Conservation (phyloP, 1,140 invertebrate species). For the Oedothorax gibbosus region DNA sequence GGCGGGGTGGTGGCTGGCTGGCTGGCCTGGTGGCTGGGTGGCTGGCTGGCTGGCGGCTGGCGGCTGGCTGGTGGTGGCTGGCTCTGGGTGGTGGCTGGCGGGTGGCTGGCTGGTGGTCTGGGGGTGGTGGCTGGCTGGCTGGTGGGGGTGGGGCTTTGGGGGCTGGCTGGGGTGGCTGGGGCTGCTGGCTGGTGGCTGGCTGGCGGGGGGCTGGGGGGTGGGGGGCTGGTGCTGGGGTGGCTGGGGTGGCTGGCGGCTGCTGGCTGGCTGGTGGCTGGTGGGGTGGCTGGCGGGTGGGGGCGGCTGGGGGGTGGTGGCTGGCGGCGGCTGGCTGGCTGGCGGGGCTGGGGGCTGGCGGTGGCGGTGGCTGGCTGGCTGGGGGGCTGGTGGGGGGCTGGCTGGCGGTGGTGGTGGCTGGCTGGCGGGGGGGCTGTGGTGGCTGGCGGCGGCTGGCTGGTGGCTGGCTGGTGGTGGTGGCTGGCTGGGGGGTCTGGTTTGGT, state of each 20-base stretch:
- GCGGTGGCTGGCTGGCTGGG: too few relatives aligned
- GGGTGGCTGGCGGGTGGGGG: neutral
- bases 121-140: neutral
- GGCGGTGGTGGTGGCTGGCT: neutral
- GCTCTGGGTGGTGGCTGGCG: neutral
- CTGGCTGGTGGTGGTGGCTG: neutral
- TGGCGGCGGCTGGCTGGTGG: neutral
- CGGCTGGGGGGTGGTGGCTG: neutral
- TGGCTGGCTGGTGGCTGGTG: neutral
- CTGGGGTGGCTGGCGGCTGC: neutral
- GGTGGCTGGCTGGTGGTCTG: neutral
- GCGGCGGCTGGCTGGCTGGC: neutral
- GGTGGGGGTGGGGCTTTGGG: neutral
- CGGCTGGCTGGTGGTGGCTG: neutral
- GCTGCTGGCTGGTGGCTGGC: neutral
- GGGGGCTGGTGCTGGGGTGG: neutral
- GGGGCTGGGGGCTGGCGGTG: neutral
- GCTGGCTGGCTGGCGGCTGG: neutral
- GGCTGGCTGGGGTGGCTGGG: neutral
- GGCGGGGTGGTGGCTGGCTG: neutral
- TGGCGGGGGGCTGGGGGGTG: neutral
- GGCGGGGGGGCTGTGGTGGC: neutral
- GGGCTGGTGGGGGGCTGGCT: too few relatives aligned
- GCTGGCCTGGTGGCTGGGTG: neutral
- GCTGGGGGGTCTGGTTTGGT: neutral